Conservation (phyloP, 2,888 invertebrate genomes). For the Syritta pipiens region DNA sequence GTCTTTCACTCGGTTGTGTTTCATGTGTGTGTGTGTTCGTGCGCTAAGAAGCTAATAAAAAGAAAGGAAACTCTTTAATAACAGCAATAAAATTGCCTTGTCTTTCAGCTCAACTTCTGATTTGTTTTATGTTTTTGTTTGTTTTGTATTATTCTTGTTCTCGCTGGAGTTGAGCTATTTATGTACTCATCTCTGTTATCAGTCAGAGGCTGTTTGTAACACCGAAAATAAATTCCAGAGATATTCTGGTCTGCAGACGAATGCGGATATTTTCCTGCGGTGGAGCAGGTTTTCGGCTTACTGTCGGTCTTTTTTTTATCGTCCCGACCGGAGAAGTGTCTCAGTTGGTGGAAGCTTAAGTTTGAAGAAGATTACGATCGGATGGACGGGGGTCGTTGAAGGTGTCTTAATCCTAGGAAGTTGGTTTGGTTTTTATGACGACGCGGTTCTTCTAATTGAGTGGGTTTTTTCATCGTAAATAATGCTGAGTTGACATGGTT, state of each 20-base stretch:
- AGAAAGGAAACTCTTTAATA: constrained; percentile 50
- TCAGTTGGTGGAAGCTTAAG: not conserved
- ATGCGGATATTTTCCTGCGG: constrained; percentile 20
- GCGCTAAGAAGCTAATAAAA: constrained; percentile 28
- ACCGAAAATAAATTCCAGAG: constrained; percentile 35
- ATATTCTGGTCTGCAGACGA: not conserved
- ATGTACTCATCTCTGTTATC: constrained; percentile 47
- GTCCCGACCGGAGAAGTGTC: constrained; percentile 12
- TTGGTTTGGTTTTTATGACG: not conserved
- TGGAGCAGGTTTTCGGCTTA: constrained; percentile 39
- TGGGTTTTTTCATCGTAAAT: not conserved
- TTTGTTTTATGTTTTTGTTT: constrained; percentile 33
- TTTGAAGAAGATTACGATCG: not conserved
- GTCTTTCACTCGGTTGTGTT: constrained; percentile 10
- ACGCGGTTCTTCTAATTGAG: not conserved
- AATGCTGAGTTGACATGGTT: too few species aligned
- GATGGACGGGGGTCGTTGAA: too few species aligned
- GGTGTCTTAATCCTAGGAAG: not conserved
- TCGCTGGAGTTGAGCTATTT: constrained; percentile 29
- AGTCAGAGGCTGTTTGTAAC: constrained; percentile 23
- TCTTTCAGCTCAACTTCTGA: constrained; percentile 48
- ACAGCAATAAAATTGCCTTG: constrained; percentile 60
- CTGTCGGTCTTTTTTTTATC: constrained; percentile 17
- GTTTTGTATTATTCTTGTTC: constrained; percentile 13
- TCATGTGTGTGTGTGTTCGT: constrained; percentile 12